These are phyloP conservation scores for Nyctibius bracteatus DNA, from an alignment of 2,113 vertebrate species.

Conservation along the genomic window DNA sequence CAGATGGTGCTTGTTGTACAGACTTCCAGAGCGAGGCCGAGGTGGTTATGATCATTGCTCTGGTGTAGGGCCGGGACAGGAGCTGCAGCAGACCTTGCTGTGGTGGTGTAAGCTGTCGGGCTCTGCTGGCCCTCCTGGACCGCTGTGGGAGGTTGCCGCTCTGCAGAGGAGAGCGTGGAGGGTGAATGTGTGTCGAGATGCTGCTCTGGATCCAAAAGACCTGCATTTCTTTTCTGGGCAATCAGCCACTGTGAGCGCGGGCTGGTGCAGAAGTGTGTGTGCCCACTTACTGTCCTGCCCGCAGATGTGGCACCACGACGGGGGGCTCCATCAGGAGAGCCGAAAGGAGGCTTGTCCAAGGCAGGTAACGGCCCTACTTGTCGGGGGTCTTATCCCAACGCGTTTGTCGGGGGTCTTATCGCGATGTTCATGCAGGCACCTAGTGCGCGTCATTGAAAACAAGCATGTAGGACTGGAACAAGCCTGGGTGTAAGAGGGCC, in stretches of 20 bases:
- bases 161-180: background rate
- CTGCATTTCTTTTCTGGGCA: rapidly evolving
- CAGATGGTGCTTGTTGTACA: background rate
- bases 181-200: background rate
- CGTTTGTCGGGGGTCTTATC: background rate
- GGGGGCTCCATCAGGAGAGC: background rate
- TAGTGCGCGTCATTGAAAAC: rapidly evolving
- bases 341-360: background rate
- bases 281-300: background rate
- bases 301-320: rapidly evolving
- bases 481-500: background rate
- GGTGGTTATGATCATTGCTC: background rate
- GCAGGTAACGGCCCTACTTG: background rate
- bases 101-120: background rate
- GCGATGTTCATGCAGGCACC: background rate
- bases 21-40: background rate
- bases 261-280: background rate
- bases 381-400: background rate
- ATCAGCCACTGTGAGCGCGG: background rate
- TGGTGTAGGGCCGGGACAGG: background rate
- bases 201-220: too few relatives aligned
- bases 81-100: background rate
- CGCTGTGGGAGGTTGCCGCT: rapidly evolving
- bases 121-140: background rate
- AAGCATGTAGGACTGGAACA: background rate